phyloP scores from a whole-genome alignment of 2,888 invertebrate genomes.

The Temnothorax rugatulus region DNA sequence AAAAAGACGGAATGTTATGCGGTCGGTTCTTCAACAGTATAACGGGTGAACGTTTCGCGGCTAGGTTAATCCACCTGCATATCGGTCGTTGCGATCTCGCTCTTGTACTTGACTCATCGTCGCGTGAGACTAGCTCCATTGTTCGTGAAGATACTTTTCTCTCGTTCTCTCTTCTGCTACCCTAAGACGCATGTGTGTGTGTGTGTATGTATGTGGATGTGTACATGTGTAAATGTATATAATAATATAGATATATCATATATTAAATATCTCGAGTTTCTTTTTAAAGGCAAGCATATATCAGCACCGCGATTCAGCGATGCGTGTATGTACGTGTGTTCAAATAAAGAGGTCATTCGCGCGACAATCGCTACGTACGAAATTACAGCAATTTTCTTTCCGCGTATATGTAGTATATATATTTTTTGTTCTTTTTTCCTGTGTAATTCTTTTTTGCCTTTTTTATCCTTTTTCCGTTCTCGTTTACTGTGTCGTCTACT shows the following conservation, averaged over 20 bases:
- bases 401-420: conserved; percentile 18
- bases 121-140: conserved; percentile 81
- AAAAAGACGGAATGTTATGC: conserved; percentile 74
- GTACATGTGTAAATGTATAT: conserved; percentile 13
- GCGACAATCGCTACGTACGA: conserved; percentile 70
- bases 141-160: conserved; percentile 71
- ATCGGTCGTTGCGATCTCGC: conserved; percentile 72
- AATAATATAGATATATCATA: conserved; percentile 62
- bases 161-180: conserved; percentile 58
- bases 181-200: conserved; percentile 59
- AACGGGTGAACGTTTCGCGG: conserved; percentile 63
- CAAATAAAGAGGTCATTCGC: conserved; percentile 66
- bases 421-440: conserved; percentile 48
- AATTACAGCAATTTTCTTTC: conserved; percentile 70
- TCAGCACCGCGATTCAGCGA: conserved; percentile 63
- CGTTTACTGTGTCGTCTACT: conserved; percentile 64
- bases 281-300: conserved; percentile 82
- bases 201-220: neutral
- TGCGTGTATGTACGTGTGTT: conserved; percentile 47
- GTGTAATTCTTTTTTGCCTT: conserved; percentile 46
- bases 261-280: conserved; percentile 70
- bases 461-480: conserved; percentile 49
- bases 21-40: conserved; percentile 70
- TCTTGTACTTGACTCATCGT: conserved; percentile 82
- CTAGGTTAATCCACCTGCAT: conserved; percentile 60